Evolutionary conservation across 2,888 invertebrate species (phyloP), one percentile per base, ranked within the genome.

Genomic region (Hoplodrina blanda): DNA sequence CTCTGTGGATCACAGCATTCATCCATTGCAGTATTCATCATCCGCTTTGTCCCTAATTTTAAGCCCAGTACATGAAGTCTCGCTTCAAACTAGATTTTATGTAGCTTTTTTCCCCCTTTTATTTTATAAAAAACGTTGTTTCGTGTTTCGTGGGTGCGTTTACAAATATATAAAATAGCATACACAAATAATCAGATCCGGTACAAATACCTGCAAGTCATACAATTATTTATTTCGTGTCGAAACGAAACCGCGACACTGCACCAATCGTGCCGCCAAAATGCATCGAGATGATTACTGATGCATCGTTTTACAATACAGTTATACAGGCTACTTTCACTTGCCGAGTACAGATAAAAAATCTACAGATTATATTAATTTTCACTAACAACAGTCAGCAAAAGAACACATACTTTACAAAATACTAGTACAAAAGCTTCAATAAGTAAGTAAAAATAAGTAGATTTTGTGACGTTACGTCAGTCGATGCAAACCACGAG

Each of bases 321-420:
- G 41, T 4, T 13, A 41, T 41, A 41, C 41, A 13, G 41, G 41
- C 41, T 11, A 41, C 37, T 13, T 33, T 53, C 7, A 17, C 30
- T 63, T 20, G 50, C 25, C 17, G 13, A 44, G 19, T 19, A 67
- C n/a, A 55, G 11, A 37, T 54, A 2, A 13, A 25, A 20, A 20
- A n/a, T 25, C 17, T 30, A 41, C 25, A 46, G 56, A 67, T 61
- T 13, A 41, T 41, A 41, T 25, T 25, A 37, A 61, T 74, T 33
- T 74, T 52, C n/a, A 19, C 37, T 46, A 11, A 30, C 2, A 53
- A 46, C 17, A 44, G n/a, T 2, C 0, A 6, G 7, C 15, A 8
- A 46, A 20, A 37, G 7, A 60, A 69, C 25, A 69, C 33, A 44
- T 44, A 5, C 37, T 19, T 41, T 46, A 55, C 11, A 19, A 19